A percentile compares a stretch with the other conserved stretches of the same genome.
Evolutionary conservation across 1,140 invertebrate species (phyloP).

Genomic region (Drosophila rhopaloa): DNA sequence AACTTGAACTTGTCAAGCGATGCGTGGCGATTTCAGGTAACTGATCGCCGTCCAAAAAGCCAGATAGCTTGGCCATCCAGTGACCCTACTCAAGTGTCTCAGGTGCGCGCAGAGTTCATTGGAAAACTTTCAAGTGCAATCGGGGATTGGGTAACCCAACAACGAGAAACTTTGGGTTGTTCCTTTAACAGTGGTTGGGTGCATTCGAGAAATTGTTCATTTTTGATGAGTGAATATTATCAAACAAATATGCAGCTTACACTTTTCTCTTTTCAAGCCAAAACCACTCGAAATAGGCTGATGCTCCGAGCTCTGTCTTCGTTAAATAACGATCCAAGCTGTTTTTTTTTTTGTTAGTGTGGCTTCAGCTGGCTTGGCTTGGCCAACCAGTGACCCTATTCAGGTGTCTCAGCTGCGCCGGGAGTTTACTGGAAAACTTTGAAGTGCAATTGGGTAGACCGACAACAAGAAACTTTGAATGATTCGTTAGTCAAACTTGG

Average conservation of each 20-base stretch:
- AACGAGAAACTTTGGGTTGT: constrained; percentile 3
- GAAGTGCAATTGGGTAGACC: not conserved
- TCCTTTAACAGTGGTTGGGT: constrained; percentile 37
- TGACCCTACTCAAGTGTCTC: constrained; percentile 39
- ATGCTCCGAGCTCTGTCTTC: too few relatives aligned
- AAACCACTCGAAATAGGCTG: too few relatives aligned
- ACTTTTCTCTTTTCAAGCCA: too few relatives aligned
- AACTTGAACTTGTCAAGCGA: constrained; percentile 73
- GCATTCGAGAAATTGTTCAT: constrained; percentile 4
- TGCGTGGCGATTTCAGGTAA: constrained; percentile 56
- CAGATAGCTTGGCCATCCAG: constrained; percentile 5
- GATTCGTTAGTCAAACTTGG: constrained; percentile 55
- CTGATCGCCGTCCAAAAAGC: constrained; percentile 22
- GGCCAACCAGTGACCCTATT: constrained; percentile 15
- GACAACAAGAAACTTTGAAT: constrained; percentile 41
- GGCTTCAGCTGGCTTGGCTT: not conserved
- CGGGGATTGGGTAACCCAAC: not conserved
- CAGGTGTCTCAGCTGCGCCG: constrained; percentile 14
- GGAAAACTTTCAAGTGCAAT: constrained; percentile 73
- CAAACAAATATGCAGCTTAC: too few relatives aligned
- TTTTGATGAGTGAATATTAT: not conserved
- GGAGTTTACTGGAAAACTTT: not conserved
- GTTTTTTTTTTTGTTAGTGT: not conserved
- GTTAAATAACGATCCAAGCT: too few relatives aligned
- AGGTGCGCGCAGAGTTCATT: constrained; percentile 55